Conservation (phyloP, 2,113 vertebrate genomes). For the Chloebia gouldiae region DNA sequence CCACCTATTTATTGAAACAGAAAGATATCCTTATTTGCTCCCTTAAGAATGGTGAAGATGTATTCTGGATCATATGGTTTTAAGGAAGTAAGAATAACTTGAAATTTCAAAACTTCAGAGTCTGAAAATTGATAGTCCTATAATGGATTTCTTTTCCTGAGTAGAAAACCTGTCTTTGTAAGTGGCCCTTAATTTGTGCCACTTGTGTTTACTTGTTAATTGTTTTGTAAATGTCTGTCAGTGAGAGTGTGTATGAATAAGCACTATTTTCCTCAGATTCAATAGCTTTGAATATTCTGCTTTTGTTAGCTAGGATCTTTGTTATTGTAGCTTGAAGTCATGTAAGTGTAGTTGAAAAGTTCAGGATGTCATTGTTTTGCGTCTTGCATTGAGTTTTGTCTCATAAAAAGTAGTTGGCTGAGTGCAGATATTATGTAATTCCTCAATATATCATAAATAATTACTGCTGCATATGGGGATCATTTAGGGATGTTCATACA, state of each 20-base stretch:
- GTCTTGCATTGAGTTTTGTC: not conserved
- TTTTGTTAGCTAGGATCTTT: not conserved
- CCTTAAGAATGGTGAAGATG: not conserved
- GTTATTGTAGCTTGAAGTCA: not conserved
- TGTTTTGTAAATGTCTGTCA: not conserved
- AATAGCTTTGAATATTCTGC: not conserved
- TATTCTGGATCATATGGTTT: not conserved
- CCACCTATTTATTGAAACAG: not conserved
- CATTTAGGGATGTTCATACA: not conserved
- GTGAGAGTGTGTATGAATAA: not conserved
- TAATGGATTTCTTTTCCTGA: not conserved
- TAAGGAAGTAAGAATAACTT: not conserved
- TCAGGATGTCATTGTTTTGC: not conserved
- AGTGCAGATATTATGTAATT: constrained; percentile 44
- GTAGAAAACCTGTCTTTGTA: not conserved
- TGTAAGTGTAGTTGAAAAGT: not conserved
- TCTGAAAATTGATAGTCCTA: not conserved
- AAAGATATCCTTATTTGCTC: not conserved
- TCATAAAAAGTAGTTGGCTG: constrained; percentile 32
- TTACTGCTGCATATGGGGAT: not conserved
- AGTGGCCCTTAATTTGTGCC: not conserved
- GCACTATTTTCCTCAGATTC: not conserved
- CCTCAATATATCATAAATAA: constrained; percentile 44
- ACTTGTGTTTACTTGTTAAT: not conserved
- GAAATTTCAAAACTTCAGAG: not conserved